phyloP scores from a whole-genome alignment of 1,140 invertebrate genomes.

The Pomacea maculata region DNA sequence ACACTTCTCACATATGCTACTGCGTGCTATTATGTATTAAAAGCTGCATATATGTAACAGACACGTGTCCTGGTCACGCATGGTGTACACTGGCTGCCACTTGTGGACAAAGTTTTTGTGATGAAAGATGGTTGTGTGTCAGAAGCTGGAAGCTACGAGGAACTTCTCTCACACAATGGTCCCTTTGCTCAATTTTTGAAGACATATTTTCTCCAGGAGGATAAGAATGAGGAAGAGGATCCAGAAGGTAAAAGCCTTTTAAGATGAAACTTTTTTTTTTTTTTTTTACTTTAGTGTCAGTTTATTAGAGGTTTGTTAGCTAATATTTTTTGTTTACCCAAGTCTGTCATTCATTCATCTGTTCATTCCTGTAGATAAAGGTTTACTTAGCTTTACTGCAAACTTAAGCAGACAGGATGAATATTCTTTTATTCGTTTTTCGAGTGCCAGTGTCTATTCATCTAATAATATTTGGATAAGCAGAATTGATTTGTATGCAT shows the following conservation, averaged over 20 bases:
- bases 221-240: constrained; percentile 18
- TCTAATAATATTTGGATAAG: too few species aligned
- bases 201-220: constrained; percentile 25
- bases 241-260: neutral
- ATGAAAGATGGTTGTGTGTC: constrained; percentile 47
- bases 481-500: too few species aligned
- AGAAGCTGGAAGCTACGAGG: constrained; percentile 47
- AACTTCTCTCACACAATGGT: constrained; percentile 42
- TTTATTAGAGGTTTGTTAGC: too few species aligned
- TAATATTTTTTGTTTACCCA: too few species aligned
- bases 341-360: too few species aligned
- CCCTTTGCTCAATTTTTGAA: constrained; percentile 44
- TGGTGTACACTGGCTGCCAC: constrained; percentile 52
- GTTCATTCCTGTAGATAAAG: too few species aligned
- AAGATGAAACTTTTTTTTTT: too few species aligned
- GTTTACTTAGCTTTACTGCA: too few species aligned
- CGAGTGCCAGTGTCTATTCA: too few species aligned
- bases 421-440: too few species aligned
- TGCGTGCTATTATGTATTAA: neutral
- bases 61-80: constrained; percentile 55
- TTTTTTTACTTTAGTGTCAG: too few species aligned
- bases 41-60: constrained; percentile 27
- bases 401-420: too few species aligned
- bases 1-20: neutral
- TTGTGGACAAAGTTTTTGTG: constrained; percentile 69